Evolutionary conservation across 1,140 invertebrate species (phyloP), one percentile per base, ranked within the genome.

Genomic region (Melanaphis sacchari): DNA sequence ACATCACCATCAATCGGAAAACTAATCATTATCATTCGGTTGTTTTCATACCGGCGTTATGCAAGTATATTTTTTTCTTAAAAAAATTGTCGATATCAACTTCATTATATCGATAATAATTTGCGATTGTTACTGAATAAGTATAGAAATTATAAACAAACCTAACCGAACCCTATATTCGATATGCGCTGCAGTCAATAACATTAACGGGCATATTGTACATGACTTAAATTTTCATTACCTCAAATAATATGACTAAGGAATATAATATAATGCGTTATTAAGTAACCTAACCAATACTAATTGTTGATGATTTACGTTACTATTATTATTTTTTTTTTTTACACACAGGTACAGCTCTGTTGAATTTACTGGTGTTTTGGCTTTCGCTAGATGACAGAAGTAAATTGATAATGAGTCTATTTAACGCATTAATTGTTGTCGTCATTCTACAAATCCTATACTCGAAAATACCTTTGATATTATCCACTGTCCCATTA

Each of bases 41-140:
- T 4, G 41, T 93, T 36, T 93, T 85, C 26, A 52, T 93, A 21
- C 91, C 91, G 7, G 91, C 91, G n/a, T 38, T 85, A 85, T 93
- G 91, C 49, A 84, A 93, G 91, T 93, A n/a, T n/a, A 76, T 76
- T 76, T 76, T 76, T 52, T 9, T 9, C 26, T 66, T 9, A 15
- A 15, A n/a, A 66, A 54, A 66, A n/a, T 15, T n/a, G 6, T n/a
- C 15, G 15, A 11, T 76, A 18, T 76, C 6, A 4, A 76, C 31
- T 76, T 18, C 54, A 0, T 15, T 1, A n/a, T 18, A n/a, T 18
- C 59, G n/a, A 76, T 31, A n/a, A n/a, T 18, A 76, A 9, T 76
- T 76, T n/a, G 5, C 0, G 4, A 5, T 76, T 76, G n/a, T 76
- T n/a, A 18, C 59, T n/a, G n/a, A 76, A 76, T 76, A 4, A 31